Conservation (phyloP, 2,113 vertebrate species). For the rabbit (Oryctolagus cuniculus) region DNA sequence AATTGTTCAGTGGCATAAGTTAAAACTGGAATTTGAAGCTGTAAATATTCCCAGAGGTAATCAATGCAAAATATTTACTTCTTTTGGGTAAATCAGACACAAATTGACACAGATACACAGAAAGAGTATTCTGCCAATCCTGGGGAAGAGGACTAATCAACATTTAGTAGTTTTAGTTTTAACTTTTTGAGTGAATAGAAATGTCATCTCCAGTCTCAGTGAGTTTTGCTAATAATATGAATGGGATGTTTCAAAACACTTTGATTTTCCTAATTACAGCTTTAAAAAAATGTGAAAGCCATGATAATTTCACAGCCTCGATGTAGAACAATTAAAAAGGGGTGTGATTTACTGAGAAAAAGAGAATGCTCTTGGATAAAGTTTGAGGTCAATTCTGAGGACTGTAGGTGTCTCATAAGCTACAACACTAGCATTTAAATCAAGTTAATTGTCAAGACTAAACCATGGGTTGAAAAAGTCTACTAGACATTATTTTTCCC, state of each 20-base stretch:
- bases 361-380: neutral
- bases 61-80: neutral
- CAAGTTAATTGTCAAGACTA: neutral
- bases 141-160: neutral
- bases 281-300: neutral
- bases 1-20: slow-evolving; percentile 47
- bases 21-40: slow-evolving; percentile 34
- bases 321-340: slow-evolving; percentile 24
- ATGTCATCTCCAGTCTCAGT: neutral
- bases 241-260: slow-evolving; percentile 1
- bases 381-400: slow-evolving; percentile 4
- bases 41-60: neutral
- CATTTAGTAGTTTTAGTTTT: neutral
- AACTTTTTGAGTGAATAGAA: neutral
- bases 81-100: neutral
- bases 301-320: neutral
- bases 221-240: slow-evolving; percentile 18
- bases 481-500: neutral
- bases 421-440: slow-evolving; percentile 27
- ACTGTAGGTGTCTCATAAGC: neutral
- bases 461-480: neutral
- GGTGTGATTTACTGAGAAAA: slow-evolving; percentile 22
- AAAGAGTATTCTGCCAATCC: neutral
- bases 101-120: neutral
- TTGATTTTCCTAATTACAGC: slow-evolving; percentile 2